phyloP scores from a whole-genome alignment of 2,888 invertebrate genomes.

The Eristalinus aeneus region DNA sequence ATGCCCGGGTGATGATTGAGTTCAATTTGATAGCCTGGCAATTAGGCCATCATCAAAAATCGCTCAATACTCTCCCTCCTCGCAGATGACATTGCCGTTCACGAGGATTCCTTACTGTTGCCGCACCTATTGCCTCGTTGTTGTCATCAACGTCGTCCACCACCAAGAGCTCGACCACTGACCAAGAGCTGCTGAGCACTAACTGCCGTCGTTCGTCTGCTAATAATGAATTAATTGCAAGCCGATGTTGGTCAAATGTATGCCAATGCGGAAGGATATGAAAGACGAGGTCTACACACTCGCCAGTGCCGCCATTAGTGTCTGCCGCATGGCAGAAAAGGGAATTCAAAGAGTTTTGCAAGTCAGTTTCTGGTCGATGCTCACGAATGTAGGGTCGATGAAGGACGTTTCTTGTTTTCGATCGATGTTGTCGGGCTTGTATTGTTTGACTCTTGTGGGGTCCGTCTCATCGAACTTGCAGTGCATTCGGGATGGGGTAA shows the following conservation, averaged over 20 bases:
- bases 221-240: slow-evolving; percentile 56
- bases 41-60: slow-evolving; percentile 68
- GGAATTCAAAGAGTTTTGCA: slow-evolving; percentile 48
- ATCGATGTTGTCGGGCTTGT: slow-evolving; percentile 28
- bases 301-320: slow-evolving; percentile 45
- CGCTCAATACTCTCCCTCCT: slow-evolving; percentile 36
- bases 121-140: slow-evolving; percentile 1
- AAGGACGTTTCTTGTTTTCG: slow-evolving; percentile 55
- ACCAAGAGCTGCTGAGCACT: background rate
- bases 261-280: slow-evolving; percentile 62
- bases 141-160: slow-evolving; percentile 4
- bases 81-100: slow-evolving; percentile 19
- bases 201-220: slow-evolving; percentile 1
- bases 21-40: slow-evolving; percentile 68
- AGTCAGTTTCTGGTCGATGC: slow-evolving; percentile 52
- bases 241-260: slow-evolving; percentile 42
- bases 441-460: slow-evolving; percentile 27
- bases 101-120: background rate
- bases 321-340: slow-evolving; percentile 18
- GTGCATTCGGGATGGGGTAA: slow-evolving; percentile 30
- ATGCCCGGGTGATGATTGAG: slow-evolving; percentile 59
- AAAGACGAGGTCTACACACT: slow-evolving; percentile 39
- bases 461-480: slow-evolving; percentile 34
- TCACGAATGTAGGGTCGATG: slow-evolving; percentile 36
- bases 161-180: slow-evolving; percentile 24